Evolutionary conservation across 2,888 invertebrate genomes (phyloP), one percentile per base, ranked within the genome.

Genomic region (Spodoptera littoralis): DNA sequence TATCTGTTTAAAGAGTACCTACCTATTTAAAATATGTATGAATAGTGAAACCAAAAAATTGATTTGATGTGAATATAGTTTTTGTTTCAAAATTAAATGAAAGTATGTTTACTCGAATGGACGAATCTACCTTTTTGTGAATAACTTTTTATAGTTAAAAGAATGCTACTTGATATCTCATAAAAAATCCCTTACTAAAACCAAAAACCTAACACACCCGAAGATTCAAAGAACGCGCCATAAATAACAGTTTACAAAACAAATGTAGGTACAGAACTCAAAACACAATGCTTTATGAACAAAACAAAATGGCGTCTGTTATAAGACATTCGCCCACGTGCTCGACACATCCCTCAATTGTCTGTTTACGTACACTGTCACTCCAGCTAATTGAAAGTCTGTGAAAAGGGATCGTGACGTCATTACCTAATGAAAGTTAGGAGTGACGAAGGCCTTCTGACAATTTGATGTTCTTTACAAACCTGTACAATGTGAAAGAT

Each of bases 331-430:
- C 44, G 5, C 49, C 42, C 58, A 74, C 49, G 44, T 45, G 49
- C 36, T 45, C 9, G 44, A 69, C 58, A 44, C 46, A 30, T 59
- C 44, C 22, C 13, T 8, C 58, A 9, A 18, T 48, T 59, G 47
- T 49, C 51, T 47, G 41, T 43, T 47, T 3, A 45, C 43, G 58
- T 45, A 13, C 62, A 42, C 66, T 68, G 80, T 77, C 80, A 80
- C 78, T 80, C 66, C 48, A 45, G 70, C 77, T 78, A 78, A 80
- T 78, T 78, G 78, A 80, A 78, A 78, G 64, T 66, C 67, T 42
- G 54, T 80, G 73, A 79, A 77, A 79, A 77, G 78, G 76, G 76
- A 48, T 61, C 60, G 11, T 70, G 67, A 70, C 73, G 69, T 76
- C 80, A 69, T 76, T 69, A 70, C 61, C 30, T 45, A 62, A 76